Base-by-base conservation (phyloP, 2,113 vertebrate species). In the Gymnocephalus cernua region DNA sequence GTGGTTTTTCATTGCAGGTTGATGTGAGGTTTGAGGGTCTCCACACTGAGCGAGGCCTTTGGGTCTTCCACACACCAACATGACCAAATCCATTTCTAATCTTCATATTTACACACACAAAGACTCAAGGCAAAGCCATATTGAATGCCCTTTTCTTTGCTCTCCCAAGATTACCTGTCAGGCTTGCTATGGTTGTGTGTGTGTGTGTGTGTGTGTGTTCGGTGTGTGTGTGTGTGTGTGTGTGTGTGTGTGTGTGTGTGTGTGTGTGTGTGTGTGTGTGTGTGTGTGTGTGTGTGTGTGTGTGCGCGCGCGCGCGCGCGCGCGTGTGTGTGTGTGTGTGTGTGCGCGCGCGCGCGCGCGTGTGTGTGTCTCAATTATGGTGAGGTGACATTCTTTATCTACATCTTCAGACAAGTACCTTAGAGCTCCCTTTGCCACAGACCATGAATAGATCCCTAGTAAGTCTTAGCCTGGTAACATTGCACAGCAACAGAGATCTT, bases 131-230 rank as follows among this genome's bases (percentile, higher is more conserved):
- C 74, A 65, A 41, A 78, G 41, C 81, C 81, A 57, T 81, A 88
- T 74, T 82, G 79, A 89, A 84, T 87, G 86, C 51, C 86, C 89
- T 91, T 91, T 92, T 82, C 91, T 88, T 83, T 79, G 78, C 85
- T 88, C 88, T 85, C 87, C 66, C 23, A 61, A 87, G 85, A 92
- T 91, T 87, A 89, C 84, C 84, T 92, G 86, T 90, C 90, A 86
- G 59, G 4, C 78, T 81, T 16, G 86, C 84, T 88, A 89, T 87
- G 89, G 84, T 83, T 79, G 38, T 44, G 62, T 56, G 67, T 45
- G 18, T 66, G 72, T 6, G 38, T 7, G 67, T 51, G 9, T 27
- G 18, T 79, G 87, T 69, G 67, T 54, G 79, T 68, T n/a, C n/a
- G n/a, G 59, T 65, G 45, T 64, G 57, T 41, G 23, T 45, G 41